Evolutionary conservation across 2,797 vertebrate genomes (phyloP), one percentile per base, ranked within the genome.

Genomic region (Sebastes reedi): DNA sequence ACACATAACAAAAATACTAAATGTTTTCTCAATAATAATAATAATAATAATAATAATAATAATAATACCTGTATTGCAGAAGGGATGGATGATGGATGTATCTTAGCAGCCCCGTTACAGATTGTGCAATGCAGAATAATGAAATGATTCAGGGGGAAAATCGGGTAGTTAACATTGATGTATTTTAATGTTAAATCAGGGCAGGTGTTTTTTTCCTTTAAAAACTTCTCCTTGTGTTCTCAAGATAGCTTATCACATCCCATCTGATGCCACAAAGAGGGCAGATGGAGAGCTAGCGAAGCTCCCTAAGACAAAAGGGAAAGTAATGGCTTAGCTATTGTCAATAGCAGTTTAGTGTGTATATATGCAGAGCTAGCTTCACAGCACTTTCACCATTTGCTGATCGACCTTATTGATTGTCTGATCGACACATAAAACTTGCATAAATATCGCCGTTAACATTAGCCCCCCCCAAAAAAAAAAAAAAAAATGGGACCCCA

Each of bases 271-370:
- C 90, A 93, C 91, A 92, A 92, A 93, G 90, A 92, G 88, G 90
- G 86, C 88, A 91, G 87, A 88, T 88, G 87, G 85, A 82, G 66
- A 88, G 92, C 93, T 93, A 94, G 91, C 92, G 83, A 74, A 80
- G 92, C 87, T 85, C 77, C 85, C 85, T 88, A 92, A 95, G 94
- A 95, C 94, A 95, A 95, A 95, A 94, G 94, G 89, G 92, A 95
- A 94, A 94, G 94, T 94, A 94, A 94, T 91, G 93, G 91, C 89
- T 94, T 82, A 88, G 94, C 94, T 90, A 92, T 92, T 91, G 91
- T 90, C 86, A 92, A 88, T 79, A 88, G 87, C 92, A 90, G 81
- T 89, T 77, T 77, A 87, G 73, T 87, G 73, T 87, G 82, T 75
- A 59, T 39, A 39, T 39, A 39, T 68, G 79, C 22, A 82, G n/a